Evolutionary conservation across 2,888 invertebrate species (phyloP).

Genomic region (Drosophila paranaensis): DNA sequence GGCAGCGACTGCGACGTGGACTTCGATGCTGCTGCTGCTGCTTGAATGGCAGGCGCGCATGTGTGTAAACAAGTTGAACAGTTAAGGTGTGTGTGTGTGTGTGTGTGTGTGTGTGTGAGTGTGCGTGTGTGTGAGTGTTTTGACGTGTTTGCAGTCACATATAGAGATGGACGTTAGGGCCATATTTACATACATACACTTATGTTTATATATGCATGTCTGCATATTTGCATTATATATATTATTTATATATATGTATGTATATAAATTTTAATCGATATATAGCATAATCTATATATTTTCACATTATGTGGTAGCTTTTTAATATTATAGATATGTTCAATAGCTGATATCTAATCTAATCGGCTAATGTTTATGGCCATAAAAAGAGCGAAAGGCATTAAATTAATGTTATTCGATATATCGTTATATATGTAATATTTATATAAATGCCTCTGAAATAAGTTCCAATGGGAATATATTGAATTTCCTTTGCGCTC

Average conservation of each 20-base stretch:
- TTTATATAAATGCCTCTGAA: neutral
- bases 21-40: constrained; percentile 14
- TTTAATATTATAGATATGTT: neutral
- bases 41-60: constrained; percentile 63
- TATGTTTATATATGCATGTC: neutral
- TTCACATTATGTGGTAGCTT: neutral
- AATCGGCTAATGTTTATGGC: neutral
- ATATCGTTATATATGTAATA: neutral
- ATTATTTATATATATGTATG: neutral
- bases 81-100: constrained; percentile 7
- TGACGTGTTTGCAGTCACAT: constrained; percentile 48
- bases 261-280: neutral
- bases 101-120: constrained; percentile 2
- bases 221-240: neutral
- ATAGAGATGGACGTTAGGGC: neutral
- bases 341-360: constrained; percentile 1
- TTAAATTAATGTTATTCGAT: neutral
- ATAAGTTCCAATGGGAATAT: too few relatives aligned
- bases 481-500: too few relatives aligned
- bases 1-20: neutral
- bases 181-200: constrained; percentile 3
- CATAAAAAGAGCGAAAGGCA: neutral
- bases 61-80: constrained; percentile 43
- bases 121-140: constrained; percentile 13
- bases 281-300: neutral